These are phyloP conservation scores for Silurus meridionalis DNA, from an alignment of 2,113 vertebrate genomes.

Conservation along the genomic window DNA sequence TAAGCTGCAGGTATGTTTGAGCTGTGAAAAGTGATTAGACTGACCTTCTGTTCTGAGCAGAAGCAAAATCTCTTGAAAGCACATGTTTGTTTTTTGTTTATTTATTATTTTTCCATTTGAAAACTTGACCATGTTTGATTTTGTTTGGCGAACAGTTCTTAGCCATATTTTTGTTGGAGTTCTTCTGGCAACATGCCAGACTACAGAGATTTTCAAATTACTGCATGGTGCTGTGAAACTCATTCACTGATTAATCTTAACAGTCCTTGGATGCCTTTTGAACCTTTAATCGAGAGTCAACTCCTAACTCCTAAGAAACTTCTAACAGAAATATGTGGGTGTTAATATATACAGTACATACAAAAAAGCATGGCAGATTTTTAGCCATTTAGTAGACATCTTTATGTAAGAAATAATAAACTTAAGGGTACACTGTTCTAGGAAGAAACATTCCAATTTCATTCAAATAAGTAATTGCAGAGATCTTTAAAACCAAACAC, in stretches of 20 bases:
- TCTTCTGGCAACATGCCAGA: neutral
- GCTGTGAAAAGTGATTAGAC: neutral
- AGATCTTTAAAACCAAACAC: no score
- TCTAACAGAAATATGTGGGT: neutral
- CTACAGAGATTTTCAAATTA: neutral
- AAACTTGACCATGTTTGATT: neutral
- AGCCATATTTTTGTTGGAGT: neutral
- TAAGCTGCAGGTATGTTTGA: neutral
- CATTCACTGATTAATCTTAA: slow-evolving; percentile 8
- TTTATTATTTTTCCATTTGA: neutral
- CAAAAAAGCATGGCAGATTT: neutral
- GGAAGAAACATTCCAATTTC: no score
- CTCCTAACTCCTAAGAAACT: neutral
- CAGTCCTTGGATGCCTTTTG: neutral
- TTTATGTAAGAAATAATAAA: neutral
- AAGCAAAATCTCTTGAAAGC: neutral
- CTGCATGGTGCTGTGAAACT: neutral
- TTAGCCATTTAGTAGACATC: neutral
- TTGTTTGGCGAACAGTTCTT: neutral
- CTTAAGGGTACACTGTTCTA: no score
- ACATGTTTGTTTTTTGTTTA: neutral
- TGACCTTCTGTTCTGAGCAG: neutral
- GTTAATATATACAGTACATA: neutral
- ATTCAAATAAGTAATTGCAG: no score
- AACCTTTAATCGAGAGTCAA: neutral